These are phyloP conservation scores for Glyptemys insculpta DNA, from an alignment of 2,797 vertebrate genomes.

Conservation along the genomic window DNA sequence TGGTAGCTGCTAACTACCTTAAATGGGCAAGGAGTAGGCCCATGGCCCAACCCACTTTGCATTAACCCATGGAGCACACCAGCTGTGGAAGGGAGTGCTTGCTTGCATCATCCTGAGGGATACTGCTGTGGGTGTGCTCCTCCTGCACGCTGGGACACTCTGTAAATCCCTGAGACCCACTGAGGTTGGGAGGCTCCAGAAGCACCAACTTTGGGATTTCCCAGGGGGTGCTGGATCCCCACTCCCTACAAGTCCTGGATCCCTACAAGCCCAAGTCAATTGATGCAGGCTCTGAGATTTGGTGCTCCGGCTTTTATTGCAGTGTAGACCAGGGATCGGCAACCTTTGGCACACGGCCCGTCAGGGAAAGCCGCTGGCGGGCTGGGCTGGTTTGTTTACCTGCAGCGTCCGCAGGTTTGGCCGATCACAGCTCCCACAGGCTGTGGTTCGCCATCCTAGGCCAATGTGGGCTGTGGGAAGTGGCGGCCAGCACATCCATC, in stretches of 20 bases:
- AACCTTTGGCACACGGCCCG: too few species aligned
- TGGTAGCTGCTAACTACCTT: not conserved
- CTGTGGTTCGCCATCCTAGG: too few species aligned
- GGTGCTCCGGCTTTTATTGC: not conserved
- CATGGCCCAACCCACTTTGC: not conserved
- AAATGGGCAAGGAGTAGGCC: not conserved
- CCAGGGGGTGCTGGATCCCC: too few species aligned
- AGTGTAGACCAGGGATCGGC: not conserved
- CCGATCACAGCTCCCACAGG: too few species aligned
- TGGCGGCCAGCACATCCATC: too few species aligned
- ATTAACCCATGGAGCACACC: not conserved
- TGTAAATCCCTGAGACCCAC: not conserved
- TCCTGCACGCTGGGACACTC: fast-evolving
- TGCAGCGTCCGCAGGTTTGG: too few species aligned
- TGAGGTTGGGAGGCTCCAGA: not conserved
- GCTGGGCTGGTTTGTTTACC: too few species aligned
- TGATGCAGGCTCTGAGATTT: not conserved
- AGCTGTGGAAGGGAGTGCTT: fast-evolving
- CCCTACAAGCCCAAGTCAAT: not conserved
- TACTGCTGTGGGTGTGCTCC: not conserved
- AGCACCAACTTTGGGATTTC: too few species aligned
- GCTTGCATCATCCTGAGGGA: not conserved
- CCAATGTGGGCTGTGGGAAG: too few species aligned
- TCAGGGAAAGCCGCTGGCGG: too few species aligned
- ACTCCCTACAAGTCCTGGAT: not conserved